Evolutionary conservation across 2,113 vertebrate genomes (phyloP).

Genomic region (Spermophilus dauricus): DNA sequence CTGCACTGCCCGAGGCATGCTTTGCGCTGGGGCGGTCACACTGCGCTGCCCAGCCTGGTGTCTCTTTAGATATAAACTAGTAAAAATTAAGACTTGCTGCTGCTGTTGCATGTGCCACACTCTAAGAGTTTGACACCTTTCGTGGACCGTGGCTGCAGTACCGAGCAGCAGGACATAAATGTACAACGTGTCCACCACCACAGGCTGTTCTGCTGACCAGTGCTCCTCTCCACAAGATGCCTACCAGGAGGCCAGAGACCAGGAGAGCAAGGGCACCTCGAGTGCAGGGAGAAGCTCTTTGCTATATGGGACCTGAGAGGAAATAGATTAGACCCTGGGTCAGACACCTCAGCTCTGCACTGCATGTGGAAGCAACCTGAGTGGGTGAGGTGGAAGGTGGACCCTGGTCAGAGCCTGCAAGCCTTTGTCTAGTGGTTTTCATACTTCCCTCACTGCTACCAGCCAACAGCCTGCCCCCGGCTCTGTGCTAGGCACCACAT

Average conservation of each 20-base stretch:
- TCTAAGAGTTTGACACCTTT: not conserved
- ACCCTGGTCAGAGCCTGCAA: accelerated
- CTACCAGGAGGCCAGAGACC: too few relatives aligned
- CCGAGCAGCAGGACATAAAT: accelerated
- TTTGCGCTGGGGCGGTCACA: accelerated
- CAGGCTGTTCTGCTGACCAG: accelerated
- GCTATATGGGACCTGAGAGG: not conserved
- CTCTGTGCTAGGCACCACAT: not conserved
- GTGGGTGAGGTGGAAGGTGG: accelerated
- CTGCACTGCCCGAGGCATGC: accelerated
- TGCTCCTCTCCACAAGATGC: accelerated
- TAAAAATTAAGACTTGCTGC: not conserved
- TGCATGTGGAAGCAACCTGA: accelerated
- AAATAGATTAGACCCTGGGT: not conserved
- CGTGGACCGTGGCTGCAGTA: accelerated
- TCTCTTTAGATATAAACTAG: not conserved
- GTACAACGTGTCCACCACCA: accelerated
- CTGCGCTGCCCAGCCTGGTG: accelerated
- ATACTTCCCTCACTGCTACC: accelerated
- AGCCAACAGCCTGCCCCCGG: not conserved
- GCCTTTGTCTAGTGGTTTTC: accelerated
- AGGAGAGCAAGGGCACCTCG: not conserved
- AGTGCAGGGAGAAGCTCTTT: accelerated
- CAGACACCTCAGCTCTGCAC: not conserved
- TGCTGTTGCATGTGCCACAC: not conserved